These are phyloP conservation scores for Torymus auratus DNA, from an alignment of 2,888 invertebrate species.

Conservation along the genomic window DNA sequence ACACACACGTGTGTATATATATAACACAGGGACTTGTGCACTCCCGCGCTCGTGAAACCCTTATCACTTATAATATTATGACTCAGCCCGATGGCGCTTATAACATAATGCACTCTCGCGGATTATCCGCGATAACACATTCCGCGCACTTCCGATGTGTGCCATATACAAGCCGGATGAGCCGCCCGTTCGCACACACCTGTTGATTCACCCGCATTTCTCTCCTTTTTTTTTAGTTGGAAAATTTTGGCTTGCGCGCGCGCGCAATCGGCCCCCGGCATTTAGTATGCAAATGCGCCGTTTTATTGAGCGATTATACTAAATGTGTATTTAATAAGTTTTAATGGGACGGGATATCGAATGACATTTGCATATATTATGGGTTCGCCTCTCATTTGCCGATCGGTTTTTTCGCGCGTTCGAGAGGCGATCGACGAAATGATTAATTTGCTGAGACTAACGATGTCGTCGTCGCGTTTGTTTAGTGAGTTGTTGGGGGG, in stretches of 20 bases:
- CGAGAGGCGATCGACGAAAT: not conserved
- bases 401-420: not conserved
- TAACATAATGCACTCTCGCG: constrained; percentile 12
- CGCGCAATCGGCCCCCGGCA: not conserved
- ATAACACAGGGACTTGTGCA: not conserved
- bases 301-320: constrained; percentile 26
- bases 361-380: constrained; percentile 14
- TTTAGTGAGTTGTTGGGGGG: too few species aligned
- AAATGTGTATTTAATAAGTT: constrained; percentile 28
- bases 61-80: constrained; percentile 58
- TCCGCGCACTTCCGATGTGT: constrained; percentile 41
- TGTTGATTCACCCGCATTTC: constrained; percentile 11
- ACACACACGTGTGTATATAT: not conserved
- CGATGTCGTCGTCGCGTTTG: too few species aligned
- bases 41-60: constrained; percentile 44
- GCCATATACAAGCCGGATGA: constrained; percentile 6
- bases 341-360: not conserved
- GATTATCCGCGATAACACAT: constrained; percentile 48
- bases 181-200: constrained; percentile 34
- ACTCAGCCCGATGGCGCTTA: constrained; percentile 43
- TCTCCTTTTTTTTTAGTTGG: not conserved
- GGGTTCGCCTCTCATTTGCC: not conserved
- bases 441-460: not conserved
- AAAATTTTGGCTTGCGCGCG: not conserved
- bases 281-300: not conserved